Conservation (phyloP, 2,113 vertebrate species). For the Perccottus glenii region DNA sequence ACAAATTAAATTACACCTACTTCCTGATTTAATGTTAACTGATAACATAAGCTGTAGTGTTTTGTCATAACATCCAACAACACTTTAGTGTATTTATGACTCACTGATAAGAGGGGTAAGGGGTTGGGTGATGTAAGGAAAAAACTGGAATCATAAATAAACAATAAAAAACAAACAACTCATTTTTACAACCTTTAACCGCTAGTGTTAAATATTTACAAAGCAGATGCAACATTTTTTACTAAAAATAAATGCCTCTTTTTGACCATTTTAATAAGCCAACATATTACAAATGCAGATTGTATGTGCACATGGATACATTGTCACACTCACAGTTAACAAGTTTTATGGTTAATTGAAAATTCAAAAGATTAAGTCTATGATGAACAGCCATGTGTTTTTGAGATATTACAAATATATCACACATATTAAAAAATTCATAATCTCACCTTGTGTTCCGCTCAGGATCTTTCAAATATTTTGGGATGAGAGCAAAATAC, state of each 20-base stretch:
- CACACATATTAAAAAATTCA: too few species aligned
- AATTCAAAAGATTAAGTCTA: too few species aligned
- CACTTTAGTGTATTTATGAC: conserved; percentile 3
- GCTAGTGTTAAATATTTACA: too few species aligned
- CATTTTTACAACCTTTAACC: too few species aligned
- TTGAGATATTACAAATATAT: background rate
- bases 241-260: too few species aligned
- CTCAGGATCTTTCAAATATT: conserved; percentile 85
- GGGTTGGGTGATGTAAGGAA: background rate
- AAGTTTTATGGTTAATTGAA: too few species aligned
- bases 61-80: background rate
- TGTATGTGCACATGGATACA: too few species aligned
- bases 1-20: background rate
- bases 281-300: too few species aligned
- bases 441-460: conserved; percentile 85
- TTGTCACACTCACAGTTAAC: too few species aligned
- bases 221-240: too few species aligned
- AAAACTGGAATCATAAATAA: background rate
- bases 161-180: background rate
- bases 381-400: background rate
- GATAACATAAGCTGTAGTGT: background rate
- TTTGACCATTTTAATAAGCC: too few species aligned
- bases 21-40: background rate
- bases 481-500: conserved; percentile 93
- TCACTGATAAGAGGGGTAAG: conserved; percentile 20